phyloP scores from a whole-genome alignment of 1,140 invertebrate species.

The Babylonia areolata region DNA sequence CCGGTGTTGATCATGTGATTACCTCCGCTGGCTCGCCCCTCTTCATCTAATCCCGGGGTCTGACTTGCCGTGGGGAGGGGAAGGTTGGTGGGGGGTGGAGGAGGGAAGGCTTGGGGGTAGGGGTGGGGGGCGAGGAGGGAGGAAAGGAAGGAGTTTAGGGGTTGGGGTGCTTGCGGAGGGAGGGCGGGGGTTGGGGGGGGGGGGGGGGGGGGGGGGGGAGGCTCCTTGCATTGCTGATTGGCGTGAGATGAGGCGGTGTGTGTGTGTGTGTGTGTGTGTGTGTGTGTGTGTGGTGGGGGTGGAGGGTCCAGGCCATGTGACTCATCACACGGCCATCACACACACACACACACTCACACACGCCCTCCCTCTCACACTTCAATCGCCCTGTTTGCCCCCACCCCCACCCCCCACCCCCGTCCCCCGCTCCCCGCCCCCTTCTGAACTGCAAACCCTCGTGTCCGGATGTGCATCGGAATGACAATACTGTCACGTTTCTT shows the following conservation, averaged over 20 bases:
- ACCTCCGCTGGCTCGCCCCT: conserved; percentile 3
- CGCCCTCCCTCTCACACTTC: background rate
- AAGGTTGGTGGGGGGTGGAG: too few relatives aligned
- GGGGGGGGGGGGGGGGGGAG: background rate
- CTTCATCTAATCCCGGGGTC: background rate
- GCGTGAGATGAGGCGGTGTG: background rate
- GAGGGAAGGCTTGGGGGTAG: too few relatives aligned
- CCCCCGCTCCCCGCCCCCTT: background rate
- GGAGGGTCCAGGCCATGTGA: background rate
- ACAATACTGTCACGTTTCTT: too few relatives aligned
- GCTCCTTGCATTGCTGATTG: background rate
- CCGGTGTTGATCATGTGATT: conserved; percentile 21
- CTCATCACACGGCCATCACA: background rate
- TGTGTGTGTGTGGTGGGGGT: too few relatives aligned
- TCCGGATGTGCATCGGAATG: too few relatives aligned
- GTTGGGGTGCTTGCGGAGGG: too few relatives aligned
- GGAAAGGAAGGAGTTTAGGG: too few relatives aligned
- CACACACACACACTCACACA: conserved; percentile 7
- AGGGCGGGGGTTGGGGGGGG: too few relatives aligned
- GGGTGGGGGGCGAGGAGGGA: too few relatives aligned
- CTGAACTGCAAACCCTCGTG: background rate
- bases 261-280: too few relatives aligned
- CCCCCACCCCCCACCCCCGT: background rate
- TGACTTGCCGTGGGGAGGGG: background rate
- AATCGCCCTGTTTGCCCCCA: background rate